Conservation (phyloP, 2,888 invertebrate species). For the Meghimatium bilineatum region DNA sequence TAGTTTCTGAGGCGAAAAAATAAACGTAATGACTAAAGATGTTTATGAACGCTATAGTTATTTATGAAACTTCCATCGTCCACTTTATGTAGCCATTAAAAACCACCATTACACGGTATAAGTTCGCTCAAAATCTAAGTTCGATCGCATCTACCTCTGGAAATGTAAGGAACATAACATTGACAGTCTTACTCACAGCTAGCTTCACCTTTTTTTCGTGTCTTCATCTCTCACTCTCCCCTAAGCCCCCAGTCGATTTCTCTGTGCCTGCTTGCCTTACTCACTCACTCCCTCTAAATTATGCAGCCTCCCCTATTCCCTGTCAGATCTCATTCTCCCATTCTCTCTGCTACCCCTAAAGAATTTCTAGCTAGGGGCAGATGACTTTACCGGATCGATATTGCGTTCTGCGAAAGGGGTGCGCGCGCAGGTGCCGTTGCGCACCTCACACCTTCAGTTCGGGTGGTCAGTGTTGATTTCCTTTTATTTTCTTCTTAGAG, state of each 20-base stretch:
- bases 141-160: not conserved
- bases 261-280: not conserved
- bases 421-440: slow-evolving; percentile 40
- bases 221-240: not conserved
- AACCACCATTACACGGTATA: not conserved
- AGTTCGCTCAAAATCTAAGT: not conserved
- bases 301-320: slow-evolving; percentile 5
- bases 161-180: not conserved
- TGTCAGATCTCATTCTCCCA: not conserved
- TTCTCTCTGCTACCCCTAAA: not conserved
- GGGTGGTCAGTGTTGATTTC: slow-evolving; percentile 3
- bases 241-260: not conserved
- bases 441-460: slow-evolving; percentile 34
- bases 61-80: too few relatives aligned
- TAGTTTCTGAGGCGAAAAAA: too few relatives aligned
- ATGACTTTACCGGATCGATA: slow-evolving; percentile 30
- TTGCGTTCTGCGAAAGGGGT: slow-evolving; percentile 23
- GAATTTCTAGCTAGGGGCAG: slow-evolving; percentile 28
- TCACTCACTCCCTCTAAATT: slow-evolving; percentile 9
- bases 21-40: too few relatives aligned
- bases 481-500: not conserved
- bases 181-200: not conserved
- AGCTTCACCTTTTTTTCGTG: not conserved
- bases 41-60: too few relatives aligned
- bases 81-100: not conserved